A percentile compares a stretch with the other conserved stretches of the same genome.
Evolutionary conservation across 2,888 invertebrate genomes (phyloP).

Genomic region (Marasmarcha lunaedactyla): DNA sequence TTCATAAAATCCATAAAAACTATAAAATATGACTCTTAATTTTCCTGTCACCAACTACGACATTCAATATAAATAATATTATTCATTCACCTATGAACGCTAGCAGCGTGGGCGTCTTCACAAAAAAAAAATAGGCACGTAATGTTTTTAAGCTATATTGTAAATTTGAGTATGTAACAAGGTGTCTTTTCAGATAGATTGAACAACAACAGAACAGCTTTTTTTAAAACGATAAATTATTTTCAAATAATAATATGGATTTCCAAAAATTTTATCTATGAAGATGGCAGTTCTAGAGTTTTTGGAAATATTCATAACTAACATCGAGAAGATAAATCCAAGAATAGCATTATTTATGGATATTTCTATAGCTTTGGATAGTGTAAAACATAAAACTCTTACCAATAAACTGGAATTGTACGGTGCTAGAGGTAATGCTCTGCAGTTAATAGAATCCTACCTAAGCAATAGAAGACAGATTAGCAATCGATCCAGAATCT

Average conservation of each 20-base stretch:
- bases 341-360: neutral
- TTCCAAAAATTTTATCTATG: neutral
- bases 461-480: neutral
- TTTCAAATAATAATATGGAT: neutral
- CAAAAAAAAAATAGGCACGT: neutral
- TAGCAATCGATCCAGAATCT: neutral
- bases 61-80: neutral
- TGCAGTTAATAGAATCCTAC: neutral
- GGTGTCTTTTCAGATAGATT: conserved; percentile 3
- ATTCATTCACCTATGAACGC: conserved; percentile 1
- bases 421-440: neutral
- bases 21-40: too few relatives aligned
- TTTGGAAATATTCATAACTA: neutral
- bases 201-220: neutral
- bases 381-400: neutral
- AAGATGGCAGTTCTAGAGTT: neutral
- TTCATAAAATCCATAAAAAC: neutral
- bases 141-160: neutral
- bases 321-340: too few relatives aligned
- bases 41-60: neutral
- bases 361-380: neutral
- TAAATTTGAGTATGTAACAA: conserved; percentile 2
- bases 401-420: neutral
- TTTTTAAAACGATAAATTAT: neutral
- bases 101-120: neutral